These are phyloP conservation scores for Drosophila acutilabella DNA, from an alignment of 2,888 invertebrate genomes.

Conservation along the genomic window DNA sequence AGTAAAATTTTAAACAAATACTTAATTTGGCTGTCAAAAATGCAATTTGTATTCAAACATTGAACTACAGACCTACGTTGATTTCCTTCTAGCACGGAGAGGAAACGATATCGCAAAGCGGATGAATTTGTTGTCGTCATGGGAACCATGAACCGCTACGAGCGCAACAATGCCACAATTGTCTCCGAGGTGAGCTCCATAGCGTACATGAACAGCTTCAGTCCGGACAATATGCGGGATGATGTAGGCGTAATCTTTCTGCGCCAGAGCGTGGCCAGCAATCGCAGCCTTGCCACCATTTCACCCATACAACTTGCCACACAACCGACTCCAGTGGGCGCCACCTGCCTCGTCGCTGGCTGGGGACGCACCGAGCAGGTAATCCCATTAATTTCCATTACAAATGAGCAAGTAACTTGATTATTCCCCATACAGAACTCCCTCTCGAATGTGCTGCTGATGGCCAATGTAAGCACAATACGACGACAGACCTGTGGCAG, in stretches of 20 bases:
- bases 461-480: conserved; percentile 78
- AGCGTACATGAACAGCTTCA: conserved; percentile 76
- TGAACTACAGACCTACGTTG: not conserved
- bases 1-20: too few relatives aligned
- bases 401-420: too few relatives aligned
- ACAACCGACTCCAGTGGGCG: conserved; percentile 57
- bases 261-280: conserved; percentile 58
- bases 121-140: conserved; percentile 82
- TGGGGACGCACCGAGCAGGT: conserved; percentile 82
- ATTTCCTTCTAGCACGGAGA: conserved; percentile 54
- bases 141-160: conserved; percentile 82
- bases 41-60: too few relatives aligned
- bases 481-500: conserved; percentile 56
- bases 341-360: conserved; percentile 80
- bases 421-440: conserved; percentile 32
- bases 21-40: too few relatives aligned
- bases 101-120: conserved; percentile 76
- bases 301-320: conserved; percentile 69
- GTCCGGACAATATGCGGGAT: conserved; percentile 77
- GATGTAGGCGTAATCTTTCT: conserved; percentile 83
- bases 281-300: conserved; percentile 68
- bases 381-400: conserved; percentile 6
- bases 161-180: conserved; percentile 76
- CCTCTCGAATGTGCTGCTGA: conserved; percentile 69
- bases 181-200: conserved; percentile 77